Evolutionary conservation across 2,888 invertebrate genomes (phyloP).

Genomic region (Taenaris catops): DNA sequence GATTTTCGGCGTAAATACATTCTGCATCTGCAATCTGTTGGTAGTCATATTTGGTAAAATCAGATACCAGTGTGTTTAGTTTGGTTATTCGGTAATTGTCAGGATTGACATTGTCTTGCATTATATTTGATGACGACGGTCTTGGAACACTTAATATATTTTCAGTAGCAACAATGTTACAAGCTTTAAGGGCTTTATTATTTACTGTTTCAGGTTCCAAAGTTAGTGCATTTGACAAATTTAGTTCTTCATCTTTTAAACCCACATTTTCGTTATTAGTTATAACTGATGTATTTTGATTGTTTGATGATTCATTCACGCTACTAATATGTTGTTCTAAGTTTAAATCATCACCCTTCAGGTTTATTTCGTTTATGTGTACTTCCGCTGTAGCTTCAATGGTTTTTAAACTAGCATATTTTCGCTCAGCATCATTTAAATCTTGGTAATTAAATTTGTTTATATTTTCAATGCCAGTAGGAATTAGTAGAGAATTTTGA

Average conservation of each 20-base stretch:
- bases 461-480: background rate
- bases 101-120: background rate
- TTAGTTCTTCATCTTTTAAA: background rate
- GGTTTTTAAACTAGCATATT: conserved; percentile 21
- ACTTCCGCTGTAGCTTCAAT: background rate
- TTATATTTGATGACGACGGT: too few relatives aligned
- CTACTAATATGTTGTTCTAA: background rate
- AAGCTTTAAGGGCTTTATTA: background rate
- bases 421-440: conserved; percentile 37
- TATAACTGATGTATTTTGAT: background rate
- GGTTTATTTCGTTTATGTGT: too few relatives aligned
- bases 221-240: too few relatives aligned
- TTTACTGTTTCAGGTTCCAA: too few relatives aligned
- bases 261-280: background rate
- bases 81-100: background rate
- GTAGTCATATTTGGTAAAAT: conserved; percentile 26
- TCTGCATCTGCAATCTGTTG: conserved; percentile 28
- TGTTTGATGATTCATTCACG: background rate
- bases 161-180: conserved; percentile 24
- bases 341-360: too few relatives aligned
- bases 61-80: conserved; percentile 3
- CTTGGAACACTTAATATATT: conserved; percentile 15
- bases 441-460: conserved; percentile 31
- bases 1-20: conserved; percentile 12
- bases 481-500: background rate